Percentiles rank a stretch among this genome's conserved stretches.
Evolutionary conservation across 2,113 vertebrate species (phyloP).

Genomic region (Phyllopteryx taeniolatus): DNA sequence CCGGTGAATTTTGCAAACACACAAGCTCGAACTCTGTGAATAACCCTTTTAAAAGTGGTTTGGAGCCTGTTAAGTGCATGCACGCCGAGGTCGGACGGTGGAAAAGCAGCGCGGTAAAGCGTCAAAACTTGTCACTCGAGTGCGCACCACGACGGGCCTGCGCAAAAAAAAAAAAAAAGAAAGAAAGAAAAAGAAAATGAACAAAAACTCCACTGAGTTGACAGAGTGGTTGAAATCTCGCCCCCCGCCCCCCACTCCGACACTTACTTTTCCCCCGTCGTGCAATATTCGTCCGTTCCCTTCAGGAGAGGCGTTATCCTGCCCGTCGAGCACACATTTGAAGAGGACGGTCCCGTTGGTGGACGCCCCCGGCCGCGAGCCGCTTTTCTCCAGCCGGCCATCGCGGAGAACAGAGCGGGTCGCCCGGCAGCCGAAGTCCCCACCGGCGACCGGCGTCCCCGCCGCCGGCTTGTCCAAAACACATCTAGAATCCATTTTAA

Average conservation of each 20-base stretch:
- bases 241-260: no score
- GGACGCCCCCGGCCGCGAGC: constrained; percentile 26
- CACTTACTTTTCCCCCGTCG: constrained; percentile 72
- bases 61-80: neutral
- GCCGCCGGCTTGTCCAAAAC: constrained; percentile 64
- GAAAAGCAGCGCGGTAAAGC: neutral
- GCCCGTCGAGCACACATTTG: constrained; percentile 54
- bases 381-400: constrained; percentile 43
- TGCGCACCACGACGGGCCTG: neutral
- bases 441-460: constrained; percentile 52
- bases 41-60: neutral
- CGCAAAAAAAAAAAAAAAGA: neutral
- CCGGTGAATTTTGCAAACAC: constrained; percentile 75
- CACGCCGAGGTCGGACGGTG: neutral
- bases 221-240: constrained; percentile 7
- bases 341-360: constrained; percentile 51
- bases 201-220: neutral
- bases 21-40: neutral
- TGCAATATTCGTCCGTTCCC: constrained; percentile 58
- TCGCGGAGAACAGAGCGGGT: constrained; percentile 54
- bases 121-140: neutral
- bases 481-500: constrained; percentile 75
- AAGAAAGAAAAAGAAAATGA: neutral
- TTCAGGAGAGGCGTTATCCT: constrained; percentile 37
- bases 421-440: constrained; percentile 50